These are phyloP conservation scores for Drepana falcataria DNA, from an alignment of 2,888 invertebrate genomes.

Conservation along the genomic window DNA sequence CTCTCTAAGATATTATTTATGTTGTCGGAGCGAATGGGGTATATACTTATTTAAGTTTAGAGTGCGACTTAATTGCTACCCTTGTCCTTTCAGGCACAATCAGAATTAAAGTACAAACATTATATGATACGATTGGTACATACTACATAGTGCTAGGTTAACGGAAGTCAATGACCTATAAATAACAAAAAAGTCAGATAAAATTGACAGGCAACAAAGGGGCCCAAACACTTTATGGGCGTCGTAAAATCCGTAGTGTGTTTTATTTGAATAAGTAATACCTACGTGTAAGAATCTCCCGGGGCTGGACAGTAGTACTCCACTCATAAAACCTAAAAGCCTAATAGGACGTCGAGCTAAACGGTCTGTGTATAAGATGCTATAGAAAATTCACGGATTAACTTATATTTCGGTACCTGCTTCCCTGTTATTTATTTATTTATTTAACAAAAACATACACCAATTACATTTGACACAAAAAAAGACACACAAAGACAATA, in stretches of 20 bases:
- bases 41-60: no score
- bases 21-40: no score
- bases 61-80: not conserved
- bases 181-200: not conserved
- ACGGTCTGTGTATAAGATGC: not conserved
- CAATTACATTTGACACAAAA: no score
- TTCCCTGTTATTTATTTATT: not conserved
- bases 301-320: not conserved
- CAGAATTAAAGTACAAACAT: no score
- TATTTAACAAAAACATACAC: no score
- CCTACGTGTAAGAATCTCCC: not conserved
- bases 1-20: no score
- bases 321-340: not conserved
- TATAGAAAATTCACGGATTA: not conserved
- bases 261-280: not conserved
- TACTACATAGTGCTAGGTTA: not conserved
- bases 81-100: no score
- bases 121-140: no score
- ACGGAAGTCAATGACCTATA: not conserved
- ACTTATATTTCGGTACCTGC: not conserved
- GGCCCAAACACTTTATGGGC: not conserved
- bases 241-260: not conserved
- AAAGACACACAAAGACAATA: no score
- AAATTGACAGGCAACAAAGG: constrained; percentile 1
- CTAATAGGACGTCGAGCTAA: not conserved